A percentile compares a stretch with the other conserved stretches of the same genome.
phyloP scores from a whole-genome alignment of 2,888 invertebrate genomes.

The Drosophila setosimentum region DNA sequence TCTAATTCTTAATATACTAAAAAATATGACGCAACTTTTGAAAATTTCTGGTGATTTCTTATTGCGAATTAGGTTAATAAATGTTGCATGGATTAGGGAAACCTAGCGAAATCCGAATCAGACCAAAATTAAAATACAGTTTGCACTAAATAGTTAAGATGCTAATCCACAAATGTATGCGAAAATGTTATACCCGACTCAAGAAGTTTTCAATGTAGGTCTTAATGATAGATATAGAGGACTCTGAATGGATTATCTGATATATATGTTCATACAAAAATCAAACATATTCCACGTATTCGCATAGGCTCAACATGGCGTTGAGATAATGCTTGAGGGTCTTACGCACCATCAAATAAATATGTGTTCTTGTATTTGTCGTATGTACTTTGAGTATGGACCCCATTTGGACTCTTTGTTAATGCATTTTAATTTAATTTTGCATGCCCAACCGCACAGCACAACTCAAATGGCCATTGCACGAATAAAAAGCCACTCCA shows the following conservation, averaged over 20 bases:
- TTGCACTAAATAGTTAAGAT: not conserved
- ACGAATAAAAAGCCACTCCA: constrained; percentile 55
- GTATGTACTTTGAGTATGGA: constrained; percentile 4
- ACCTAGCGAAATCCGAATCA: not conserved
- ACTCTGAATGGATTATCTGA: not conserved
- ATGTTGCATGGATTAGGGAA: not conserved
- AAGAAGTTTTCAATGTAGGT: not conserved
- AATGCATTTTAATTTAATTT: constrained; percentile 83
- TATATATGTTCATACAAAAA: not conserved
- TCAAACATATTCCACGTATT: not conserved
- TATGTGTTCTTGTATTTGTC: constrained; percentile 1
- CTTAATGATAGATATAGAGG: not conserved
- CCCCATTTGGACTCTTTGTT: constrained; percentile 47
- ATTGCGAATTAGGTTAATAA: not conserved
- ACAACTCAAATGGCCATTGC: constrained; percentile 60
- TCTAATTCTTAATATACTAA: fast-evolving
- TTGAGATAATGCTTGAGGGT: not conserved
- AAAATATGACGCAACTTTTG: not conserved
- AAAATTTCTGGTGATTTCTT: not conserved
- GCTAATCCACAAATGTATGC: not conserved
- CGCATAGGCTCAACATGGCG: not conserved
- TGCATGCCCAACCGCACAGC: constrained; percentile 70
- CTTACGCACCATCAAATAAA: not conserved
- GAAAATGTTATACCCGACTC: not conserved
- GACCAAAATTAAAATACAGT: not conserved